phyloP scores from a whole-genome alignment of 2,113 vertebrate species.

The Vimba vimba region DNA sequence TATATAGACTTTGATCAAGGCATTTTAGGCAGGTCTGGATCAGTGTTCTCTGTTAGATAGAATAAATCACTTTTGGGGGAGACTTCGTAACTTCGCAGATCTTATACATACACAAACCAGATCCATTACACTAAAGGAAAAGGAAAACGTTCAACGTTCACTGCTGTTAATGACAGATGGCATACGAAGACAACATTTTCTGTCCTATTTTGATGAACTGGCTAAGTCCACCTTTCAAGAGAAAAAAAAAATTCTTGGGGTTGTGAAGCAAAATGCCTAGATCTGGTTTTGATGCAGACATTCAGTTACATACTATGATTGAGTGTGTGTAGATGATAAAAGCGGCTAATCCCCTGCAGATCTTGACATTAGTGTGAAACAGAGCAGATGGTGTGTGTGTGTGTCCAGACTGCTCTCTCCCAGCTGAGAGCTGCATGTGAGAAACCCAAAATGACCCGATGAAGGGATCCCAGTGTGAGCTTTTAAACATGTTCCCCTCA shows the following conservation, averaged over 20 bases:
- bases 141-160: neutral
- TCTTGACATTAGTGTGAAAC: constrained; percentile 40
- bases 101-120: too few relatives aligned
- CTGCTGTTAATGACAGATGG: neutral
- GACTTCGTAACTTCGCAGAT: too few relatives aligned
- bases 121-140: too few relatives aligned
- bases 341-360: neutral
- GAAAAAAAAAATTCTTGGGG: neutral
- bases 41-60: too few relatives aligned
- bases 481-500: neutral
- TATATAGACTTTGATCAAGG: too few relatives aligned
- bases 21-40: too few relatives aligned
- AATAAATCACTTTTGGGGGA: too few relatives aligned
- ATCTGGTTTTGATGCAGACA: constrained; percentile 11
- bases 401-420: neutral
- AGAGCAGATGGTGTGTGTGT: neutral
- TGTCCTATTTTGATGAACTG: neutral
- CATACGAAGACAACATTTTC: neutral
- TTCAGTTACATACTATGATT: neutral
- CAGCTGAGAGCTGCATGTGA: constrained; percentile 16
- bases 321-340: neutral
- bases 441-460: constrained; percentile 27
- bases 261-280: neutral
- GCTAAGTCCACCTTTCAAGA: neutral
- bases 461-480: constrained; percentile 3